A percentile compares a stretch with the other conserved stretches of the same genome.
phyloP scores from a whole-genome alignment of 2,888 invertebrate genomes.

The Cheilosia pagana region DNA sequence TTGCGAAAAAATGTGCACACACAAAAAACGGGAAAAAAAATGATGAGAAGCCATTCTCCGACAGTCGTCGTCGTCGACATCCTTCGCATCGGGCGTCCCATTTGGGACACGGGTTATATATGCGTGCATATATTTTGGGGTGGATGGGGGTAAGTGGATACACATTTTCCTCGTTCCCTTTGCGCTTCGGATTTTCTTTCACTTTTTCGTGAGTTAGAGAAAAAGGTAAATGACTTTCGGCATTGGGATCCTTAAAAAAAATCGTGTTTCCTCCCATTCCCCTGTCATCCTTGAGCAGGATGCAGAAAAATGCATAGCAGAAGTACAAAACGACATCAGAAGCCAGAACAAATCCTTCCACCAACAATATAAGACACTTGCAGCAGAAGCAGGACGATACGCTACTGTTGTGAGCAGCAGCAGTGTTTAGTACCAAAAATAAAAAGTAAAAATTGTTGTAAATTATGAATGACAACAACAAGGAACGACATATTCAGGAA shows the following conservation, averaged over 20 bases:
- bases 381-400: slow-evolving; percentile 14
- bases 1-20: slow-evolving; percentile 70
- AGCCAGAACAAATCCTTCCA: slow-evolving; percentile 20
- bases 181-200: slow-evolving; percentile 23
- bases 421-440: slow-evolving; percentile 30
- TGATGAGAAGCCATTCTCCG: slow-evolving; percentile 64
- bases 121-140: slow-evolving; percentile 78
- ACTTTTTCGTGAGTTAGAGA: slow-evolving; percentile 67
- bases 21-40: slow-evolving; percentile 76
- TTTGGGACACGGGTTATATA: slow-evolving; percentile 43
- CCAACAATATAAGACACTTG: slow-evolving; percentile 29
- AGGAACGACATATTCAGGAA: slow-evolving; percentile 50
- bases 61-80: slow-evolving; percentile 45
- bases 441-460: slow-evolving; percentile 37
- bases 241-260: slow-evolving; percentile 51
- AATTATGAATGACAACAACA: slow-evolving; percentile 58
- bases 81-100: slow-evolving; percentile 34
- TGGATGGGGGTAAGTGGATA: slow-evolving; percentile 48
- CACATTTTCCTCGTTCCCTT: slow-evolving; percentile 24
- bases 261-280: neutral
- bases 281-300: slow-evolving; percentile 26
- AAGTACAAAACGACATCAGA: slow-evolving; percentile 20
- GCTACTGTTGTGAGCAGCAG: neutral
- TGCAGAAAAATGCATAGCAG: slow-evolving; percentile 58
- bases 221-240: slow-evolving; percentile 67